Evolutionary conservation across 2,888 invertebrate species (phyloP), one percentile per base, ranked within the genome.

Genomic region (Phyto melanocephala): DNA sequence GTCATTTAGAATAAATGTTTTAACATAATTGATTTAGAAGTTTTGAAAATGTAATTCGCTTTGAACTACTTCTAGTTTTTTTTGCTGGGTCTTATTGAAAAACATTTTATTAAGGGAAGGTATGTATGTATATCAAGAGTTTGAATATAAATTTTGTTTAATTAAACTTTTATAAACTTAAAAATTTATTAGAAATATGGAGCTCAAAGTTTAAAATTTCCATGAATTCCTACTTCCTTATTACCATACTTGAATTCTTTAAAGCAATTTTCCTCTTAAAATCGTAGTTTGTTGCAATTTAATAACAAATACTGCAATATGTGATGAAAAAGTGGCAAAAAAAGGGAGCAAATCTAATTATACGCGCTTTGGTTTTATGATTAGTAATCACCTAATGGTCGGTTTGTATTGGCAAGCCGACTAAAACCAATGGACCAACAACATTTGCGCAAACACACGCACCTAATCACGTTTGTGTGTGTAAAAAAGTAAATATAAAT

Each of bases 331-430:
- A 62, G 15, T 15, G n/a, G 28, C 0, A n/a, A 74, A 74, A 63
- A 52, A 76, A 15, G 6, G 6, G 28, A 28, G 28, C 8, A 35
- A 67, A 77, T 52, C 35, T 62, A 77, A 77, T 77, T 77, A 70
- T 54, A 62, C 58, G 76, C 62, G 60, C 52, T 77, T 58, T 77
- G 68, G 68, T 77, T 77, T 67, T 77, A 62, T 62, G 62, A 62
- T 62, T 42, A 54, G 68, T 77, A 77, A 77, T 77, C 77, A 62
- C 54, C 77, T 62, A 77, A 62, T 77, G 68, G 33, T 35, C 52
- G 62, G 77, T 62, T 54, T 17, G 13, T 28, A n/a, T n/a, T 52
- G 67, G 42, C 54, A 37, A 42, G 54, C 68, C 54, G 24, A 40
- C 24, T 13, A 40, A 52, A 68, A 42, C 54, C 54, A 68, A 15